A percentile compares a stretch with the other conserved stretches of the same genome.
These are phyloP conservation scores for Leucoma salicis DNA, from an alignment of 2,888 invertebrate species.

Conservation along the genomic window DNA sequence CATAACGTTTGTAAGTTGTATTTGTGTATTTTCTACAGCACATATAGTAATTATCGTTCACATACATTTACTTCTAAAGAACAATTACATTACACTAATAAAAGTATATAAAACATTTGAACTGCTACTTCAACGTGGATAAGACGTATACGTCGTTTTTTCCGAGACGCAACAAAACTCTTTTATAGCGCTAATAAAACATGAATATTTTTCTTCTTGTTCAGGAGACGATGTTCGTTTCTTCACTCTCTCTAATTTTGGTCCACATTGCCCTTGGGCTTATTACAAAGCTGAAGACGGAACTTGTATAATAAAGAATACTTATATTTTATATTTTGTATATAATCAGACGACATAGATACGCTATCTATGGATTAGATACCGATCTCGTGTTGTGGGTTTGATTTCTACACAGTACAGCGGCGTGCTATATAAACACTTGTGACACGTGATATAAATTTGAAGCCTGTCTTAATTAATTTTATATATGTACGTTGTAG, in stretches of 20 bases:
- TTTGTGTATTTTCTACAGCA: no score
- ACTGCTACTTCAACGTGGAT: constrained; percentile 11
- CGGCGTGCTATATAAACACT: no score
- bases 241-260: constrained; percentile 56
- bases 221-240: constrained; percentile 40
- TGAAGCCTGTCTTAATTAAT: no score
- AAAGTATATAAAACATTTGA: constrained; percentile 7
- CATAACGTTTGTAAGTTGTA: no score
- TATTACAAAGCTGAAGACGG: constrained; percentile 45
- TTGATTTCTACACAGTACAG: no score
- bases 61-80: no score
- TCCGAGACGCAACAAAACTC: constrained; percentile 32
- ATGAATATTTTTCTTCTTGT: constrained; percentile 45
- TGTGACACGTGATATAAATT: no score
- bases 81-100: not conserved
- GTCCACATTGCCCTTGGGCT: constrained; percentile 49
- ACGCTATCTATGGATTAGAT: no score
- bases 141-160: constrained; percentile 25
- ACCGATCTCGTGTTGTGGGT: no score
- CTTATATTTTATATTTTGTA: constrained; percentile 23
- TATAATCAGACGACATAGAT: constrained; percentile 30
- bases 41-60: no score
- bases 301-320: constrained; percentile 20
- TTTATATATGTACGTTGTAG: no score
- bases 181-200: constrained; percentile 46